Evolutionary conservation across 2,888 invertebrate species (phyloP), one percentile per base, ranked within the genome.

Genomic region (Drosophila greeni): DNA sequence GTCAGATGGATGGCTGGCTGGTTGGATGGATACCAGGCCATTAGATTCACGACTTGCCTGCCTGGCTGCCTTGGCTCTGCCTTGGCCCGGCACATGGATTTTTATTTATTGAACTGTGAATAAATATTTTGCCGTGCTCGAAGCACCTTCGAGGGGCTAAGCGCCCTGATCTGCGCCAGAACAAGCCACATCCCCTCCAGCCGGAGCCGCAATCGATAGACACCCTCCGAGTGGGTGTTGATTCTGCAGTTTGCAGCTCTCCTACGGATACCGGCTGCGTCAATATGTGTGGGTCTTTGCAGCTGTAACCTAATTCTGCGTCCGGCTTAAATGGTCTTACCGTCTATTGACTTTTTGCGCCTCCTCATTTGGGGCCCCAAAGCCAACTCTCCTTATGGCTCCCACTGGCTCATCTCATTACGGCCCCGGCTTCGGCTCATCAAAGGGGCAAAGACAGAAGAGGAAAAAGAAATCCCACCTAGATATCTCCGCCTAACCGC

Each of bases 21-120:
- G 48, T 33, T 66, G 66, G 66, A 66, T 60, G 59, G 45, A 60
- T 60, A 59, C 45, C 29, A 60, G 59, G 59, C 59, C 59, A 60
- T 60, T 60, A 60, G 54, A 65, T 65, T 54, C 45, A 64, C 47
- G 45, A 40, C 53, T 64, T 33, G 64, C 45, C 64, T 39, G 53
- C 40, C 40, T 52, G 31, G 49, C 8, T 29, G 8, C 58, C 20
- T 54, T 43, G 26, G 52, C 45, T 33, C 16, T 47, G 39, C 37
- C n/a, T 60, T 43, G 20, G 33, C 39, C 20, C 8, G 33, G 54
- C 31, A 48, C 56, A 69, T 55, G 70, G 65, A 70, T 68, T 81
- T 81, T 62, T 83, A 81, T 82, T 83, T 83, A 79, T 81, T 68
- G 83, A 83, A 74, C 83, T 79, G 79, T 78, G 78, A 75, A 79